A percentile compares a stretch with the other conserved stretches of the same genome.
Evolutionary conservation across 2,113 vertebrate genomes (phyloP).

Genomic region (Noctilio leporinus): DNA sequence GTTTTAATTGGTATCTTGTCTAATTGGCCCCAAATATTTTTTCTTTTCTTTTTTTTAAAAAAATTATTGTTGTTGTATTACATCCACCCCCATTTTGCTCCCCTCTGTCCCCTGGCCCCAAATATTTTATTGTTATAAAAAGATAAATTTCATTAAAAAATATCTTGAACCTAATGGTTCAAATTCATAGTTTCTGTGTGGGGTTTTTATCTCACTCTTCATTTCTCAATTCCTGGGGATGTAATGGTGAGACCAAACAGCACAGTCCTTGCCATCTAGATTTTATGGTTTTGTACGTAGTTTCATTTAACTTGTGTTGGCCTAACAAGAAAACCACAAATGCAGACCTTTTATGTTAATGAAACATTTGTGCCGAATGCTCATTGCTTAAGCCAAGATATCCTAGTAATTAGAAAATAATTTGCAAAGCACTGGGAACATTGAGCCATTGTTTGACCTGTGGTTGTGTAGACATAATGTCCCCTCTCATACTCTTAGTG

Average conservation of each 20-base stretch:
- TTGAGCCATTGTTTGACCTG: conserved; percentile 47
- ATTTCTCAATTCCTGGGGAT: neutral
- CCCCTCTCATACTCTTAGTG: neutral
- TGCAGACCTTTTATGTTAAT: conserved; percentile 52
- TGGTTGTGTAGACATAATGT: conserved; percentile 30
- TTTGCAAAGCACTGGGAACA: conserved; percentile 53
- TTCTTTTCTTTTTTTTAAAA: no score
- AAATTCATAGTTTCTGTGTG: neutral
- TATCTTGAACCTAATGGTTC: neutral
- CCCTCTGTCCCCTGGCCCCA: no score
- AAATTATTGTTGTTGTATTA: no score
- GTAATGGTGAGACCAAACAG: neutral
- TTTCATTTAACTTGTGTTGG: conserved; percentile 29
- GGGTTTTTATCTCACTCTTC: neutral
- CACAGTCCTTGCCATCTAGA: neutral
- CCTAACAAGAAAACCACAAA: conserved; percentile 58
- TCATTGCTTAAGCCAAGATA: conserved; percentile 36
- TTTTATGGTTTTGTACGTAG: neutral
- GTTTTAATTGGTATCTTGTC: conserved; percentile 9
- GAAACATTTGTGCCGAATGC: conserved; percentile 42
- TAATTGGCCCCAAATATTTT: conserved; percentile 30
- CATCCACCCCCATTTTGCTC: no score
- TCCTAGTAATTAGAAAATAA: conserved; percentile 58
- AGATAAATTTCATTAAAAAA: neutral
- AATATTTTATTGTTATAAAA: conserved; percentile 44